Conservation (phyloP, 2,113 vertebrate genomes). For the Xenus cinereus region DNA sequence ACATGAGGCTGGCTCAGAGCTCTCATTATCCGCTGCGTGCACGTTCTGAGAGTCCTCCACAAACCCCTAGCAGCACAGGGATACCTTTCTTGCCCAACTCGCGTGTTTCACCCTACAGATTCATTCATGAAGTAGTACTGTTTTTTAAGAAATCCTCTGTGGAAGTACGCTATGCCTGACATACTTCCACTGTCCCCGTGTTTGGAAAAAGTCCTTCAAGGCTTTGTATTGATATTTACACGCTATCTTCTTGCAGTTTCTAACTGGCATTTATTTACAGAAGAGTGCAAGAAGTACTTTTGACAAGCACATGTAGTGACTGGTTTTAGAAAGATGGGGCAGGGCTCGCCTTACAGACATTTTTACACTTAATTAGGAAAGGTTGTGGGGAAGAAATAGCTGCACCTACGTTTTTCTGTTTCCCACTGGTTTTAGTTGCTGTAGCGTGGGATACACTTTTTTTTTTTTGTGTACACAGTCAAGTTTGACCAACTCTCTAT, state of each 20-base stretch:
- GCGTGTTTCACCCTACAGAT: neutral
- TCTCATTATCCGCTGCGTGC: neutral
- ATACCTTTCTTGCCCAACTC: neutral
- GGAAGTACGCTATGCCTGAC: neutral
- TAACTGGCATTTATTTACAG: neutral
- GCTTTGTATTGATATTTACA: neutral
- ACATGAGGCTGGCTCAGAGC: neutral
- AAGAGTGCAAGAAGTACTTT: neutral
- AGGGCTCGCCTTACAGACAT: slow-evolving; percentile 11
- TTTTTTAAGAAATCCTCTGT: neutral
- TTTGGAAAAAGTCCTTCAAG: neutral
- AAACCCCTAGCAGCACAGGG: neutral
- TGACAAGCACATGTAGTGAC: slow-evolving; percentile 45
- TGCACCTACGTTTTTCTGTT: slow-evolving; percentile 71
- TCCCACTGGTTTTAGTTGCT: slow-evolving; percentile 55
- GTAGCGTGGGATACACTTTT: slow-evolving; percentile 25
- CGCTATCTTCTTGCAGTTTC: neutral
- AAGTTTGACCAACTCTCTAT: slow-evolving; percentile 43
- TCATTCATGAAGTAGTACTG: neutral
- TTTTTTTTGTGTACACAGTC: slow-evolving; percentile 32
- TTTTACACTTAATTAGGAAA: slow-evolving; percentile 43
- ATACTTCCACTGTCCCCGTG: neutral
- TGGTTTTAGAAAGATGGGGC: slow-evolving; percentile 39
- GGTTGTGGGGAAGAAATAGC: slow-evolving; percentile 9
- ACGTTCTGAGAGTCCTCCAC: neutral